phyloP scores from a whole-genome alignment of 1,140 invertebrate species.

The Aphis gossypii region DNA sequence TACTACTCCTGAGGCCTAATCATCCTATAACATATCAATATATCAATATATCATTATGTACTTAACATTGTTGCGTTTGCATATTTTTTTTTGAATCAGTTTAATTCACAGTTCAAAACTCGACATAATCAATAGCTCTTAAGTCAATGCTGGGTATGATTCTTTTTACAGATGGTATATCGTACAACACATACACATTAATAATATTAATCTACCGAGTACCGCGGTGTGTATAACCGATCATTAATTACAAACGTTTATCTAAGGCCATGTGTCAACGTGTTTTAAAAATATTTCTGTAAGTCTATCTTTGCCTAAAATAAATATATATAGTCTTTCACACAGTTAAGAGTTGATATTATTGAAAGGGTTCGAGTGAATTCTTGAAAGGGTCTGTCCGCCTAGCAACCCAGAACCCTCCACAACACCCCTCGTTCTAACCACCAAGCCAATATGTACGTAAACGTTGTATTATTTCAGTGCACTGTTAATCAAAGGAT shows the following conservation, averaged over 20 bases:
- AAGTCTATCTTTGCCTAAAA: neutral
- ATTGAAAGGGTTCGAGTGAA: neutral
- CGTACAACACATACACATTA: neutral
- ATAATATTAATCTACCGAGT: neutral
- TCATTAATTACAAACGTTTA: neutral
- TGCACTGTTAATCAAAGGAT: neutral
- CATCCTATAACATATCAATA: too few relatives aligned
- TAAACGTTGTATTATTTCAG: neutral
- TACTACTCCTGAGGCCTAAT: too few relatives aligned
- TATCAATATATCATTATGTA: too few relatives aligned
- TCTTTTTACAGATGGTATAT: neutral
- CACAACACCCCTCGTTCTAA: neutral
- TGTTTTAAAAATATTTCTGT: neutral
- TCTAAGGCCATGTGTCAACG: neutral
- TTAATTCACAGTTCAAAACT: too few relatives aligned
- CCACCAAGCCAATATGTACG: neutral
- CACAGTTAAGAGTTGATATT: neutral
- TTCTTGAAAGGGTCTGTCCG: neutral
- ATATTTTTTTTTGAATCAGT: too few relatives aligned
- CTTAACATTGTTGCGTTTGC: too few relatives aligned
- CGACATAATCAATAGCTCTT: too few relatives aligned
- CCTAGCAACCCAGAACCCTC: neutral
- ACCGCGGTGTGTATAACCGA: neutral
- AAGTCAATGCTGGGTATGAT: neutral
- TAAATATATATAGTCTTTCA: neutral